Evolutionary conservation across 2,888 invertebrate species (phyloP), one percentile per base, ranked within the genome.

Genomic region (Rutpela maculata): DNA sequence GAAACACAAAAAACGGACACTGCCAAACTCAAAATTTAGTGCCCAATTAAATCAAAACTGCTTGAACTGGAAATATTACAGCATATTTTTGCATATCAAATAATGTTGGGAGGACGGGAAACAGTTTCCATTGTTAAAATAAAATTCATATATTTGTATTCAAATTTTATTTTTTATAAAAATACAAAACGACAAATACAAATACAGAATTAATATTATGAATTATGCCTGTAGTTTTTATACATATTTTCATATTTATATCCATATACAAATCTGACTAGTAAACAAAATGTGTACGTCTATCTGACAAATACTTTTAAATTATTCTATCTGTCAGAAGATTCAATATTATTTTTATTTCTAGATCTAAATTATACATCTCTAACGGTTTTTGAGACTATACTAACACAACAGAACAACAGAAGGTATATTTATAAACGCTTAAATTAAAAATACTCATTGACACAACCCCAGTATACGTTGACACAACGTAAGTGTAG

Each of bases 401-500:
- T 12, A 12, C 12, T 50, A 50, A 59, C 3, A 59, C 2, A 35
- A 7, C 31, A 9, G 7, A 35, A 26, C 18, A 57, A 59, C 7
- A 59, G 15, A 59, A 71, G n/a, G 22, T 60, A 71, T 5, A 4
- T 26, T 70, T 57, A 17, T 35, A 1, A 9, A 70, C n/a, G 26
- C 17, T 59, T 60, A 70, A 59, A 70, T 22, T 19, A 74, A 60
- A 69, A 70, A 70, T 70, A 60, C 70, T 70, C 22, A 10, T 63
- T 68, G 15, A 55, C 68, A 75, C 75, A 69, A 75, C 69, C 75
- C 65, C 63, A 56, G 60, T 50, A 68, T 57, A 75, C 65, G 56
- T 22, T 50, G 15, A 50, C 50, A 5, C 38, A 38, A 11, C 15
- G 43, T 12, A 15, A 50, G 4, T 43, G 43, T 50, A 50, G n/a